phyloP scores from a whole-genome alignment of 2,797 vertebrate genomes.

The Lateolabrax maculatus region DNA sequence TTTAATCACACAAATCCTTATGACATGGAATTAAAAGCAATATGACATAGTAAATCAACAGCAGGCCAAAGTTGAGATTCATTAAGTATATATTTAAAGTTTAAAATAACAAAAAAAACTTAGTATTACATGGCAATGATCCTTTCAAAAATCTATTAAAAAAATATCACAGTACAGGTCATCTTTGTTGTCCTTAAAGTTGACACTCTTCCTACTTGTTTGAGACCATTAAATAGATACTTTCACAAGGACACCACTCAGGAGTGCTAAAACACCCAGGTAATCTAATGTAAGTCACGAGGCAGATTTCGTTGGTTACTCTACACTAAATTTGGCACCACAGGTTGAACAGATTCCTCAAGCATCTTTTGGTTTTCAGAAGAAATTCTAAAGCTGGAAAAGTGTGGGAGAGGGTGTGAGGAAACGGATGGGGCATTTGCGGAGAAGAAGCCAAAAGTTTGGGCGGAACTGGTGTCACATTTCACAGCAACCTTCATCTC shows the following conservation, averaged over 20 bases:
- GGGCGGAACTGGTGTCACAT: slow-evolving; percentile 40
- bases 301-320: slow-evolving; percentile 11
- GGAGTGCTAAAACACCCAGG: slow-evolving; percentile 22
- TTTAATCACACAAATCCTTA: slow-evolving; percentile 19
- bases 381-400: slow-evolving; percentile 14
- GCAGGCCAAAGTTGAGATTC: neutral
- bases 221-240: neutral
- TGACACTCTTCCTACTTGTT: neutral
- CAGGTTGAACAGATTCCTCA: slow-evolving; percentile 43
- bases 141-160: neutral
- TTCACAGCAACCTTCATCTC: slow-evolving; percentile 38
- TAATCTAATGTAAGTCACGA: slow-evolving; percentile 13
- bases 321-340: slow-evolving; percentile 33
- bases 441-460: slow-evolving; percentile 25
- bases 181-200: neutral
- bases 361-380: slow-evolving; percentile 56
- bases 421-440: slow-evolving; percentile 20
- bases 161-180: neutral
- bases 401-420: slow-evolving; percentile 12
- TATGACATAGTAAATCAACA: neutral
- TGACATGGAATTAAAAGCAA: slow-evolving; percentile 3
- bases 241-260: slow-evolving; percentile 14
- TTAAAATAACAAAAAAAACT: neutral
- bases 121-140: neutral
- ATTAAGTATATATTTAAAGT: neutral